Conservation (phyloP, 2,888 invertebrate genomes). For the Trimorus sp. region DNA sequence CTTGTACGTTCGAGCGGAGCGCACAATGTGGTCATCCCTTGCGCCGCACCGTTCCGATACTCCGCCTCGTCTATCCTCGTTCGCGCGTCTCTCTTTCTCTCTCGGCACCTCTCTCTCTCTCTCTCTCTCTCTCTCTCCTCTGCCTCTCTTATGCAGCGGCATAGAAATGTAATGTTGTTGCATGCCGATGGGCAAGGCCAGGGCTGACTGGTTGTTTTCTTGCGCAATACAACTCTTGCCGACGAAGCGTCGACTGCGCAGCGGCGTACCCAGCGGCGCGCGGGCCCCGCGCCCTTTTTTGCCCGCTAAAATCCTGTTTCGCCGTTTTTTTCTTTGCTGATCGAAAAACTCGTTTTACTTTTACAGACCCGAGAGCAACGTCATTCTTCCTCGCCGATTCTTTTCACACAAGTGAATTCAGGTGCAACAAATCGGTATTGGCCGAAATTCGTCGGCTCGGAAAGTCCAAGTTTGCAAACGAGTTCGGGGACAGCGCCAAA, state of each 20-base stretch:
- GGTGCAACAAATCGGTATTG: no score
- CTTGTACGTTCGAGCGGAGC: conserved; percentile 51
- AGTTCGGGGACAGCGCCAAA: no score
- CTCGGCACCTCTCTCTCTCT: conserved; percentile 7
- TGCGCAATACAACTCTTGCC: conserved; percentile 72
- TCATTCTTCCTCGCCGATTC: no score
- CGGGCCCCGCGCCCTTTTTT: conserved; percentile 22
- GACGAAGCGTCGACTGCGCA: conserved; percentile 49
- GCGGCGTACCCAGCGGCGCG: conserved; percentile 20
- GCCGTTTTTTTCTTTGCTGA: no score
- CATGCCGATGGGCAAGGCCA: conserved; percentile 76
- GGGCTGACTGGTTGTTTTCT: conserved; percentile 76
- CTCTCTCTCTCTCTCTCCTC: conserved; percentile 18
- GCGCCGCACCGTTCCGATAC: conserved; percentile 58
- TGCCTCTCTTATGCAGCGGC: conserved; percentile 62
- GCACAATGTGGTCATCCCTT: conserved; percentile 74
- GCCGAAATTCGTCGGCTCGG: no score
- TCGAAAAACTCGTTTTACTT: no score
- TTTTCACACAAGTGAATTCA: no score
- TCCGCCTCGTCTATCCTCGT: conserved; percentile 53
- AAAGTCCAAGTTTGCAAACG: no score
- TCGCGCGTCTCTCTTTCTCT: conserved; percentile 1
- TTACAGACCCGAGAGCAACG: no score
- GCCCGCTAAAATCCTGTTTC: neutral
- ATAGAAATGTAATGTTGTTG: conserved; percentile 67